phyloP scores from a whole-genome alignment of 1,140 invertebrate species.

The Metaphire vulgaris region DNA sequence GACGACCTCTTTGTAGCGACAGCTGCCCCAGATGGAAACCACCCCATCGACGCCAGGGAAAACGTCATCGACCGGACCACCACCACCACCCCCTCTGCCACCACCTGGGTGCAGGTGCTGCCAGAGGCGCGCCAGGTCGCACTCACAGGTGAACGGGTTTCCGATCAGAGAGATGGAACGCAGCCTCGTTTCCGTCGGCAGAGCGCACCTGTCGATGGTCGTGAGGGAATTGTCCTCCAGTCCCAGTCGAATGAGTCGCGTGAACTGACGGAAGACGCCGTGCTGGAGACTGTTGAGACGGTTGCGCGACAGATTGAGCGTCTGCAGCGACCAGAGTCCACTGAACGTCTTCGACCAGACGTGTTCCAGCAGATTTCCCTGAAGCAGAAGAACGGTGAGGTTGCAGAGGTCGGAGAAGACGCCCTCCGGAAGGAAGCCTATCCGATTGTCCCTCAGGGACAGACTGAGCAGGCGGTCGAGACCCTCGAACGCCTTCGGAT shows the following conservation, averaged over 20 bases:
- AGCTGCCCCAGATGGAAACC: too few species aligned
- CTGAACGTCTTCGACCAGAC: slow-evolving; percentile 64
- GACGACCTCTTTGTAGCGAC: too few species aligned
- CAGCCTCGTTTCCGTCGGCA: neutral
- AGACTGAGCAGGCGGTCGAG: slow-evolving; percentile 63
- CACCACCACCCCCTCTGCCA: too few species aligned
- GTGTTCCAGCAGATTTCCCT: slow-evolving; percentile 65
- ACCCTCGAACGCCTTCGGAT: slow-evolving; percentile 63
- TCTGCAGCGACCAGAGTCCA: slow-evolving; percentile 9
- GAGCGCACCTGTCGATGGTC: neutral
- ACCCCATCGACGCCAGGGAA: too few species aligned
- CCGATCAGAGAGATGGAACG: slow-evolving; percentile 19
- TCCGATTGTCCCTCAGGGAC: slow-evolving; percentile 62
- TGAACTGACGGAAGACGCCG: slow-evolving; percentile 10
- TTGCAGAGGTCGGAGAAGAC: slow-evolving; percentile 64
- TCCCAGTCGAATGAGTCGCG: slow-evolving; percentile 7
- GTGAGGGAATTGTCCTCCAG: slow-evolving; percentile 19
- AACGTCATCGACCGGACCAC: too few species aligned
- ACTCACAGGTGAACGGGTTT: slow-evolving; percentile 26
- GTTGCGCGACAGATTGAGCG: slow-evolving; percentile 19
- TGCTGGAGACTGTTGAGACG: slow-evolving; percentile 10
- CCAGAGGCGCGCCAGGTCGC: slow-evolving; percentile 12
- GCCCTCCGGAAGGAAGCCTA: slow-evolving; percentile 59
- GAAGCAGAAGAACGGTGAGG: slow-evolving; percentile 61
- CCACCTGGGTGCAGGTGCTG: too few species aligned